These are phyloP conservation scores for Anarhynchus alexandrinus DNA, from an alignment of 2,113 vertebrate species.

Conservation along the genomic window DNA sequence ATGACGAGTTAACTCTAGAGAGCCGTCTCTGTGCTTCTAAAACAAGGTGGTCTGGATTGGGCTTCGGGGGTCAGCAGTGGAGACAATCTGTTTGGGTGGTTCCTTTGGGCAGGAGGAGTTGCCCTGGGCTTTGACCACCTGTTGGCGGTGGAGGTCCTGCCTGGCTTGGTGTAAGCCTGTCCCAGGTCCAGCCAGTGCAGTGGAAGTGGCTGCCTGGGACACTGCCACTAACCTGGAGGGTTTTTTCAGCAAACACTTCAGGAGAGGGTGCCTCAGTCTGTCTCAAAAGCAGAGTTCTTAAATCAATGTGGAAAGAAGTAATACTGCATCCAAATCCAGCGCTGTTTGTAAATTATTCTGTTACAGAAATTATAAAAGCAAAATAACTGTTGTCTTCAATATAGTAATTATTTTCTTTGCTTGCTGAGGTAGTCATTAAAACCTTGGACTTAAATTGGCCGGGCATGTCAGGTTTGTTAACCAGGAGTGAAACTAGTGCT, in stretches of 20 bases:
- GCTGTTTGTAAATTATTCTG: not conserved
- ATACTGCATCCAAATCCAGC: not conserved
- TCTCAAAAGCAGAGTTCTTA: not conserved
- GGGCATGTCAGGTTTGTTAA: too few species aligned
- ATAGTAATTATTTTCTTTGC: not conserved
- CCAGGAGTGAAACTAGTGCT: too few species aligned
- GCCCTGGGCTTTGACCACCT: not conserved
- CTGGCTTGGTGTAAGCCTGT: not conserved
- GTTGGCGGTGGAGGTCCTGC: not conserved
- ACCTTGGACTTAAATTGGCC: not conserved
- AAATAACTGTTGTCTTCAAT: not conserved
- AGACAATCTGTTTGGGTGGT: accelerated
- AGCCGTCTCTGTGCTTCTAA: not conserved
- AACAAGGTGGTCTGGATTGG: accelerated
- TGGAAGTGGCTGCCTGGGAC: not conserved
- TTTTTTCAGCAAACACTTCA: not conserved
- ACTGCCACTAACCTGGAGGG: not conserved
- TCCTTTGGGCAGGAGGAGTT: not conserved
- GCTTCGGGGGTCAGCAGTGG: not conserved
- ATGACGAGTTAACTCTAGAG: accelerated
- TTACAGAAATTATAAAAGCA: not conserved
- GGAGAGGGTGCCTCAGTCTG: not conserved
- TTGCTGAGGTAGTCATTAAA: not conserved
- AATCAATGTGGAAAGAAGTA: not conserved
- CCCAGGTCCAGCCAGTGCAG: accelerated